Evolutionary conservation across 2,113 vertebrate genomes (phyloP).

Genomic region (Myiagra hebetior): DNA sequence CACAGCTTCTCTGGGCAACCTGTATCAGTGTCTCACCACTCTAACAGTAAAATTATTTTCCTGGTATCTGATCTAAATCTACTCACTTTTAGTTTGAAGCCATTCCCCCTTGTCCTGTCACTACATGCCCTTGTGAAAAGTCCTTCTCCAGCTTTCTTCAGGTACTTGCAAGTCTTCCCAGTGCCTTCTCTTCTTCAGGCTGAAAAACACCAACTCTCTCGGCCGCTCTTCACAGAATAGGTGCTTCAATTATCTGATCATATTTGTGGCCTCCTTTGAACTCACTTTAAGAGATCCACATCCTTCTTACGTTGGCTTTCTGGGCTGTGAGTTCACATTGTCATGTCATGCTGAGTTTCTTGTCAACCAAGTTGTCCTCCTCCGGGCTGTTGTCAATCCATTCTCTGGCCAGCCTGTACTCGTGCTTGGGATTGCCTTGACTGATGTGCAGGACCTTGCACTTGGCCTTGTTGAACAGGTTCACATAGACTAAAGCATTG

Average conservation of each 20-base stretch:
- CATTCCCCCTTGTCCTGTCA: background rate
- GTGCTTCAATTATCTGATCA: background rate
- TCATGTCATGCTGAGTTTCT: background rate
- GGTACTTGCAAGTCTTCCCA: background rate
- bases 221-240: background rate
- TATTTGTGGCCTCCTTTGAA: background rate
- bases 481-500: background rate
- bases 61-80: background rate
- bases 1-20: background rate
- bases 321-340: fast-evolving
- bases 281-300: fast-evolving
- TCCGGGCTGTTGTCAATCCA: background rate
- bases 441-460: background rate
- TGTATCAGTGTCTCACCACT: background rate
- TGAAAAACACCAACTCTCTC: background rate
- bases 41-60: background rate
- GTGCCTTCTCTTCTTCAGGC: background rate
- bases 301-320: background rate
- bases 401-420: background rate
- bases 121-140: background rate
- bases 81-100: background rate
- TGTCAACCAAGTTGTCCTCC: background rate
- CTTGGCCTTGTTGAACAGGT: background rate
- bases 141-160: background rate
- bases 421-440: background rate